Conservation (phyloP, 2,113 vertebrate genomes). For the Leuciscus idus region DNA sequence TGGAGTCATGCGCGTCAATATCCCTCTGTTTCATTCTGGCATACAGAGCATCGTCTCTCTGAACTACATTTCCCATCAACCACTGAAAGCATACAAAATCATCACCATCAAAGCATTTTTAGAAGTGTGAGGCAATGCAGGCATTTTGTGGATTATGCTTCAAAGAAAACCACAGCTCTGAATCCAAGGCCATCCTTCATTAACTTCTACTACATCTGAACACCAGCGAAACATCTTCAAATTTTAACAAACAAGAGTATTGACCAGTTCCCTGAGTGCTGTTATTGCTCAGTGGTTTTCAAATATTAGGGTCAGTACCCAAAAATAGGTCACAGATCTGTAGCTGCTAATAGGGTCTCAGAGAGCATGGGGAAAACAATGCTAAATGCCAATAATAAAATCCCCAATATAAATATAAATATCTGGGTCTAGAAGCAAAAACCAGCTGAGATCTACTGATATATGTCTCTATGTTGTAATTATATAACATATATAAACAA, state of each 20-base stretch:
- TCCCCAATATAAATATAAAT: not conserved
- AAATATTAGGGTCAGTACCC: not conserved
- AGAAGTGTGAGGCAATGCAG: constrained; percentile 32
- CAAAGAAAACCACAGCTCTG: not conserved
- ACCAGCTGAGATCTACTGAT: not conserved
- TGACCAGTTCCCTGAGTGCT: not conserved
- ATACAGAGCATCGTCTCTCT: constrained; percentile 79
- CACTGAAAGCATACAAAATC: constrained; percentile 72
- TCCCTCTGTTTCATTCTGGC: constrained; percentile 82
- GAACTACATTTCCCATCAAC: constrained; percentile 81
- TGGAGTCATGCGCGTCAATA: constrained; percentile 77
- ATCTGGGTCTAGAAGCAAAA: not conserved
- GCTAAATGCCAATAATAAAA: not conserved
- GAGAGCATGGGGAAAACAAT: not conserved
- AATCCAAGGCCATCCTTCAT: not conserved
- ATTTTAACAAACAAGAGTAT: not conserved
- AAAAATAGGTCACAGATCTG: not conserved
- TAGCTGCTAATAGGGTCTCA: not conserved
- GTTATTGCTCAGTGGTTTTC: not conserved
- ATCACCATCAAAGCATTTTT: constrained; percentile 53
- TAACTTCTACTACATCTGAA: not conserved
- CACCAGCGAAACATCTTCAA: not conserved
- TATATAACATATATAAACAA: not conserved
- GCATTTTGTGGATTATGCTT: constrained; percentile 34
- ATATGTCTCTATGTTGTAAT: not conserved